Evolutionary conservation across 2,113 vertebrate species (phyloP), one percentile per base, ranked within the genome.

Genomic region (Halichoeres trimaculatus): DNA sequence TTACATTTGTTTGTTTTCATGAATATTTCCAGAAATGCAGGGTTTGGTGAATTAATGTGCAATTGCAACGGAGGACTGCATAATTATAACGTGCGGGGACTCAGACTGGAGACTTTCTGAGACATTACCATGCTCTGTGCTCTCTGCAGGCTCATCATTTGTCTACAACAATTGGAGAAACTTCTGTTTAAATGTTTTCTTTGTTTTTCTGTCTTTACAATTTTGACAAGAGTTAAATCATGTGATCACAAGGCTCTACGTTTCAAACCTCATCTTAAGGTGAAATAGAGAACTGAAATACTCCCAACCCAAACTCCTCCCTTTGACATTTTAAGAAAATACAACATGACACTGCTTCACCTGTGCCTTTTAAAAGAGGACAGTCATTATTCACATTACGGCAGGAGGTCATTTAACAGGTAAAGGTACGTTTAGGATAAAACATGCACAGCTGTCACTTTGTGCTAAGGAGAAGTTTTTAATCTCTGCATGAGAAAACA

Each of bases 1-100:
- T 30, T 40, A 45, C 53, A 55, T 24, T 35, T 5, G 41, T 59
- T 81, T 64, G 70, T 83, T 71, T 69, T 47, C 52, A 78, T 76
- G 34, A 58, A 72, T 70, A 47, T 26, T 69, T 59, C 2, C 43
- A 45, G 2, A 19, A 16, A 43, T 16, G 11, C 24, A 34, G 38
- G 30, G 26, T 36, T 52, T 8, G 26, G 17, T 57, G 52, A 22
- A 53, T 40, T 34, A 50, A n/a, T 19, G 50, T 50, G 26, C 16
- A 3, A 22, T 26, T 43, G 20, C 13, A 51, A 34, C 4, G 23
- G 22, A 50, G 8, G 16, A 7, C 17, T 20, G 12, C 43, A 8
- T 9, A 12, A 4, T n/a, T 51, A 57, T 23, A 51, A 34, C 56
- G 14, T 34, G 2, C 58, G 43, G 10, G 12, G 30, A 41, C 26